These are phyloP conservation scores for Oreochromis spilurus DNA, from an alignment of 2,113 vertebrate genomes.

Conservation along the genomic window DNA sequence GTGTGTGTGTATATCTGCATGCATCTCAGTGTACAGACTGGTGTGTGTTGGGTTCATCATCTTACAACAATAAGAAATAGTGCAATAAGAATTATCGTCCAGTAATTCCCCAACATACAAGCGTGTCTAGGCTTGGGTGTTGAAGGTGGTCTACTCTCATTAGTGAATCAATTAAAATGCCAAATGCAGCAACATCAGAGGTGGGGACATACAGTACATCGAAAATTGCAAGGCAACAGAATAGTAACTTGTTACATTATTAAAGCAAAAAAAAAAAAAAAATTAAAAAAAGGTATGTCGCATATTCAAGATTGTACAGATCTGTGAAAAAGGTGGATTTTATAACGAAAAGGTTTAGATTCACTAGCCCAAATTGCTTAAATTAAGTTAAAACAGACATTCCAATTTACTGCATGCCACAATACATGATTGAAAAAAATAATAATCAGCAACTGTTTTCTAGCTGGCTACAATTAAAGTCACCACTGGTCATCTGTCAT, in stretches of 20 bases:
- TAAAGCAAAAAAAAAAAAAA: background rate
- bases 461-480: background rate
- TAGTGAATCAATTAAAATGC: constrained; percentile 53
- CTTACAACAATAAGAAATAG: constrained; percentile 13
- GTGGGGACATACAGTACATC: background rate
- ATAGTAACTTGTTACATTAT: background rate
- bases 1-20: background rate
- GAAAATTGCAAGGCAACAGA: background rate
- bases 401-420: background rate
- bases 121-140: background rate
- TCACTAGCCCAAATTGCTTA: background rate
- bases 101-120: background rate
- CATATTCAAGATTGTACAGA: background rate
- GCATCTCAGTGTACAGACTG: background rate
- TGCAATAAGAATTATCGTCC: background rate
- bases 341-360: background rate
- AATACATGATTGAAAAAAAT: background rate
- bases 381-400: background rate
- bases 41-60: constrained; percentile 15
- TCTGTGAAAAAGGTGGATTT: background rate
- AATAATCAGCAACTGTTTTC: background rate
- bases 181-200: background rate
- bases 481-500: background rate
- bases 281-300: background rate
- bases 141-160: constrained; percentile 7